Base-by-base conservation (phyloP, 92 coral and sea anemone species). In the Porites evermanni region DNA sequence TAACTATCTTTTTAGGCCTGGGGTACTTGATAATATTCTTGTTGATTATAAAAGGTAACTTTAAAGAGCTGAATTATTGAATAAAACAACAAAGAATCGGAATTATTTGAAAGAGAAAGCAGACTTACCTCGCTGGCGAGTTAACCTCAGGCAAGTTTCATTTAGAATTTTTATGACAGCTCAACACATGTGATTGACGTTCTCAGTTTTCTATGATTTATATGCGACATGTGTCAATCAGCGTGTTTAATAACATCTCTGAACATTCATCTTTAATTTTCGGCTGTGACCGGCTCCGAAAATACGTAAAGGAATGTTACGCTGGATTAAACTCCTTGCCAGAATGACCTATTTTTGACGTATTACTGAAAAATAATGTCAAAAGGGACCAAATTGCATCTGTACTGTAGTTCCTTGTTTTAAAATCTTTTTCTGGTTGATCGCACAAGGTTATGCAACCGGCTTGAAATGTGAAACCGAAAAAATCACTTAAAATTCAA, bases 101-200 rank as follows among this genome's bases (percentile, higher is more conserved):
- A 53, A 16, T 1, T 23, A 74, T 19, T 53, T 12, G 64, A 53
- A 2, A 18, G 20, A 67, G 73, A 67, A 21, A 79, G 63, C 58
- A 51, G 50, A 79, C 84, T 79, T 52, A 79, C 84, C 84, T 8
- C 29, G 44, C 51, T 61, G 67, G 84, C 54, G 66, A 53, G 21
- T 29, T 53, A 70, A 67, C 84, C 75, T 79, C 75, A 53, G 84
- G 75, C 84, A 23, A 79, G 17, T 79, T 79, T 67, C 73, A 23
- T 44, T 53, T 23, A 52, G 65, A 79, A 67, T 67, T 79, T 79
- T 79, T 72, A 79, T 67, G 84, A 67, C 75, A 56, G 8, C 16
- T 18, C 32, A 17, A 67, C 74, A 79, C 84, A 79, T 61, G 19
- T 53, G 75, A 79, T 79, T 79, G 84, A 79, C 84, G 67, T 24